These are phyloP conservation scores for Trisateles emortualis DNA, from an alignment of 2,888 invertebrate species.

Conservation along the genomic window DNA sequence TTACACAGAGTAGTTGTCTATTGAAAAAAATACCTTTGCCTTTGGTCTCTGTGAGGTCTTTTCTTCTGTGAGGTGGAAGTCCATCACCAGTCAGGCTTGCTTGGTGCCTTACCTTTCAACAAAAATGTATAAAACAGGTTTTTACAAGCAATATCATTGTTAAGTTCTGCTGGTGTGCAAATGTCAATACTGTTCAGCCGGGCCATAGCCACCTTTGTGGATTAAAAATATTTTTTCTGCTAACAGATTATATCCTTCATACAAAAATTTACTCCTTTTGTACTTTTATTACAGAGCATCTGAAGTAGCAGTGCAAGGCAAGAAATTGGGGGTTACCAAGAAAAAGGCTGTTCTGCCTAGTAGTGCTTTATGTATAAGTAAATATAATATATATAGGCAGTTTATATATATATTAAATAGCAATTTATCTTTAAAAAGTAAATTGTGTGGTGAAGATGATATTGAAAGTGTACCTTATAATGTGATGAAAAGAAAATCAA, in stretches of 20 bases:
- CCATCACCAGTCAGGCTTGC: too few species aligned
- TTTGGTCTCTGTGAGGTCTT: too few species aligned
- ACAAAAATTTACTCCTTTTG: background rate
- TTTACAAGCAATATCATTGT: too few species aligned
- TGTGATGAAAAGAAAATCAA: conserved; percentile 72
- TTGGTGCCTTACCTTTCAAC: too few species aligned
- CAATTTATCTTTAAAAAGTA: conserved; percentile 53
- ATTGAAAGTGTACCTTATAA: conserved; percentile 63
- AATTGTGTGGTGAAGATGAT: conserved; percentile 44
- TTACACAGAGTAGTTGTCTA: too few species aligned
- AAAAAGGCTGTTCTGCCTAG: conserved; percentile 80
- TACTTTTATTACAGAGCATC: conserved; percentile 80
- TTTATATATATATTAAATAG: conserved; percentile 75
- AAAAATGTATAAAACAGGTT: too few species aligned
- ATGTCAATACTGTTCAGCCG: too few species aligned
- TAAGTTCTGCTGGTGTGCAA: too few species aligned
- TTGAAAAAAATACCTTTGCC: too few species aligned
- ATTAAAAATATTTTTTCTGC: background rate
- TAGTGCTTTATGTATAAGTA: conserved; percentile 83
- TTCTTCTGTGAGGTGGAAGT: too few species aligned
- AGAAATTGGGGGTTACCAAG: conserved; percentile 92
- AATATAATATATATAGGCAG: conserved; percentile 81
- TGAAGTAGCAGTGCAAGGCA: conserved; percentile 93
- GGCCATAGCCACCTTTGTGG: too few species aligned
- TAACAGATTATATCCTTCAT: background rate